Evolutionary conservation across 2,113 vertebrate species (phyloP), one percentile per base, ranked within the genome.

Genomic region (Zapus hudsonius): DNA sequence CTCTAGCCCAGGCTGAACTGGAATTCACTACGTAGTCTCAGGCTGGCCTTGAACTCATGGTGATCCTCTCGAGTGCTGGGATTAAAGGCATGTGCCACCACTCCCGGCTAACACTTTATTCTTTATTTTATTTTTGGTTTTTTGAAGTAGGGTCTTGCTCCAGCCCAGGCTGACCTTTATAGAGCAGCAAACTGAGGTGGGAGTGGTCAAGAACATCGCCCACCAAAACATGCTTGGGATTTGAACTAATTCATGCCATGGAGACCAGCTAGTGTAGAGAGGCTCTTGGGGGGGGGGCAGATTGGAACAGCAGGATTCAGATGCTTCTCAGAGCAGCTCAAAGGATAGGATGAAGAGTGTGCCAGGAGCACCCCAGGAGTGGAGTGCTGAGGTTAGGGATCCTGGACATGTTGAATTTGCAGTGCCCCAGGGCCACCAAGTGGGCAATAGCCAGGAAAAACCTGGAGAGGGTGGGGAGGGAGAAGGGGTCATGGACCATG

Each of bases 341-440:
- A 20, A 57, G 69, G 36, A 33, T 27, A 44, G 63, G 22, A 1
- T 44, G 25, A 47, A 55, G 66, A 76, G 52, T 16, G 36, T 20
- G 11, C 0, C 2, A 5, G 40, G 27, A 75, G 55, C 15, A 12
- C 1, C 0, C 7, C 19, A 15, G 38, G 85, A 5, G 44, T 9
- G 29, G 9, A 63, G 29, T 31, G 3, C 52, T 31, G 38, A 33
- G 13, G 69, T 6, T 5, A 10, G 4, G 38, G 36, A 52, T 73
- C 19, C 59, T 89, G 61, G 78, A 22, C 27, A 0, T 0, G 22
- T 7, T 36, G 63, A 59, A 33, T 55, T 40, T 87, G 70, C 19
- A 36, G 33, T 8, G 9, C 11, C 40, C 22, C 25, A 10, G 66
- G 63, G 55, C 29, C n/a, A 31, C 0, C 19, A 2, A 4, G 67